Conservation (phyloP, 2,888 invertebrate species). For the Caenorhabditis macrosperma region DNA sequence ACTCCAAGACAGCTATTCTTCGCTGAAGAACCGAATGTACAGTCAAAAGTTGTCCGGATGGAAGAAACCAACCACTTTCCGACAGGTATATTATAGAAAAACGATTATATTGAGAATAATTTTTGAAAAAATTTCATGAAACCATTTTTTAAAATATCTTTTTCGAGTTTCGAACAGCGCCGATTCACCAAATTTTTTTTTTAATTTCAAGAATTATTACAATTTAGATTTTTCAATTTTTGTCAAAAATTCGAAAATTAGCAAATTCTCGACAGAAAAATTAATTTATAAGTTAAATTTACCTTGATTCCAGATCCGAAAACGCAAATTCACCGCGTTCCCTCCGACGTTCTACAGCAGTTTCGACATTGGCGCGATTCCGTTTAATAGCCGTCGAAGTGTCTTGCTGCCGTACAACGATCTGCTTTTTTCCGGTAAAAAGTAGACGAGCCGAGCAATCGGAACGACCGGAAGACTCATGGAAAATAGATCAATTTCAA, state of each 20-base stretch:
- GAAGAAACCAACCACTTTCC: constrained; percentile 49
- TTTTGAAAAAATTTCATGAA: not conserved
- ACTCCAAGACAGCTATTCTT: constrained; percentile 68
- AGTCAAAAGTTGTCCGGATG: constrained; percentile 51
- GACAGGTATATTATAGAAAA: constrained; percentile 46
- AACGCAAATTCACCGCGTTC: constrained; percentile 65
- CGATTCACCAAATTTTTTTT: not conserved
- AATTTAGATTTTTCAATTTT: too few relatives aligned
- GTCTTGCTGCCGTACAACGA: constrained; percentile 58
- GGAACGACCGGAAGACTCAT: too few relatives aligned
- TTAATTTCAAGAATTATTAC: not conserved
- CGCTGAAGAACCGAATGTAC: constrained; percentile 64
- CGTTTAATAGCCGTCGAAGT: constrained; percentile 59
- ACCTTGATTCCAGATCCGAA: constrained; percentile 59
- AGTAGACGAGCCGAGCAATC: too few relatives aligned
- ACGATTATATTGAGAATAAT: not conserved
- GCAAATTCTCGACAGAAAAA: too few relatives aligned
- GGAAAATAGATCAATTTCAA: not conserved
- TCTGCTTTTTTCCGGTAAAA: constrained; percentile 57
- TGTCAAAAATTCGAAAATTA: too few relatives aligned
- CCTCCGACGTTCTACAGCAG: constrained; percentile 64
- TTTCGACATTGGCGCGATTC: constrained; percentile 58
- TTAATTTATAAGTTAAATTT: too few relatives aligned
- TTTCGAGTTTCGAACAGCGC: not conserved
- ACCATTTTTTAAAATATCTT: not conserved